Percentiles rank a stretch among this genome's conserved stretches.
phyloP scores from a whole-genome alignment of 2,113 vertebrate species.

The Channa argus region DNA sequence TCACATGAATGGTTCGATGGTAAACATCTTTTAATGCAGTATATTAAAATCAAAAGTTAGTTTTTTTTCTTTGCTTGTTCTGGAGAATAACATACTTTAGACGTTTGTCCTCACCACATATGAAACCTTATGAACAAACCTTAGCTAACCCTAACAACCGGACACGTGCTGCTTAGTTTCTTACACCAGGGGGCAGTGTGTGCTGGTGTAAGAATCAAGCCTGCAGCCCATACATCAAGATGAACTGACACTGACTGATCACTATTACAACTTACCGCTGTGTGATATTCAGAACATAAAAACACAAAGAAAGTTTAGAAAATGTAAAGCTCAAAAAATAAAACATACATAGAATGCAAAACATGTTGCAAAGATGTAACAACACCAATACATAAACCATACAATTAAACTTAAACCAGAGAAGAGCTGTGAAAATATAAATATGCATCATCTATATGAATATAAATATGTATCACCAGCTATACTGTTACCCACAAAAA shows the following conservation, averaged over 20 bases:
- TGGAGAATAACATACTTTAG: no score
- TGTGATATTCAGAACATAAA: not conserved
- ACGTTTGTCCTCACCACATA: no score
- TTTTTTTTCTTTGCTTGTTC: no score
- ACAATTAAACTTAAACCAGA: not conserved
- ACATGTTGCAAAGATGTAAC: no score
- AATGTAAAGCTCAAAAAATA: not conserved
- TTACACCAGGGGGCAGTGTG: slow-evolving; percentile 75
- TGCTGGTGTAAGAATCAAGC: not conserved
- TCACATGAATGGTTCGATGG: no score
- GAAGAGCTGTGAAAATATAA: slow-evolving; percentile 31
- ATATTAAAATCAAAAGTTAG: no score
- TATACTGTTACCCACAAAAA: not conserved
- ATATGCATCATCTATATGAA: slow-evolving; percentile 9
- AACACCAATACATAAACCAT: no score
- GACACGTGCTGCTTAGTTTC: slow-evolving; percentile 17
- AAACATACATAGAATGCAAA: no score
- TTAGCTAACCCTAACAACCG: no score
- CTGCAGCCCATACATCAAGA: not conserved
- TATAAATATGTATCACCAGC: not conserved
- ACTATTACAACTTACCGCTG: not conserved
- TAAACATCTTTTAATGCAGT: no score
- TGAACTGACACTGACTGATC: not conserved
- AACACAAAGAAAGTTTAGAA: not conserved
- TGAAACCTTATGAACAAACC: no score